Evolutionary conservation across 2,113 vertebrate species (phyloP), one percentile per base, ranked within the genome.

Genomic region (Mustela lutreola): DNA sequence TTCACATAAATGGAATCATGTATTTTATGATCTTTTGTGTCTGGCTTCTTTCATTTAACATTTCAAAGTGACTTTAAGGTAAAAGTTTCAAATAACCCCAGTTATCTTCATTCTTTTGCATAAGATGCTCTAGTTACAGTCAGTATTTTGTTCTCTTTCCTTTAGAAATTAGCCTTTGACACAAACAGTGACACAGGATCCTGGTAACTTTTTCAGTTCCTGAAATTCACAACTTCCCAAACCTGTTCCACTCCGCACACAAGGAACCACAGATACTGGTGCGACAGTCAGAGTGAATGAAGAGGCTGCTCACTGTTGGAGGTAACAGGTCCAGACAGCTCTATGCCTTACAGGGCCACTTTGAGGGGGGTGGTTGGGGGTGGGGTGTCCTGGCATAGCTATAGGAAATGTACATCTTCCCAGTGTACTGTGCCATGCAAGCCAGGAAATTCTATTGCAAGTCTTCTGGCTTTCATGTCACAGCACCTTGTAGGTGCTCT

Each of bases 61-160:
- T 93, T 96, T 73, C 82, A 85, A 95, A 93, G 42, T 80, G 58
- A 93, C 42, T 83, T 91, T 76, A 94, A 82, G 31, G 73, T 95
- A 75, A 62, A 94, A n/a, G 15, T 45, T 53, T 95, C 80, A 21
- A 15, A 67, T 53, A 94, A 79, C 50, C 79, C 48, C 56, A 65
- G 26, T 26, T 84, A 80, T 71, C 63, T 92, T 80, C 63, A 5
- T 90, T 94, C 31, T 73, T 87, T 90, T 73, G 42, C 62, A 80
- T 45, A 56, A 63, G n/a, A 63, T 93, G 48, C 19, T 96, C 70
- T 83, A 80, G 79, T 81, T 50, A 50, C 19, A 91, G 58, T 78
- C 60, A 50, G 11, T 80, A 22, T 91, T 63, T 93, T 76, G 56
- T 93, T 95, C 76, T 28, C 42, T 95, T 76, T 78, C 14, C 42